phyloP scores from a whole-genome alignment of 2,888 invertebrate species.

The Cerastis rubricosa region DNA sequence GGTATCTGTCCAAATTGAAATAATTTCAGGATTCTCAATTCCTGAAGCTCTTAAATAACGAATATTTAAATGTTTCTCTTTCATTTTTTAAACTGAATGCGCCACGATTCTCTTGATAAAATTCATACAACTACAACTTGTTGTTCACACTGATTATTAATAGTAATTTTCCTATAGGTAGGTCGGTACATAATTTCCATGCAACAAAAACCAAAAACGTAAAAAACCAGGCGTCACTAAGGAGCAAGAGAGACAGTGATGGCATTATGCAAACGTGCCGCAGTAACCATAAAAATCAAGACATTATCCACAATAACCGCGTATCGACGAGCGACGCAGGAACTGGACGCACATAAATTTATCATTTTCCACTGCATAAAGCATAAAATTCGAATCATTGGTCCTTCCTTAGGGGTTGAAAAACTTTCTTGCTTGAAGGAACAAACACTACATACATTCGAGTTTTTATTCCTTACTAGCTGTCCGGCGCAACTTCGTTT shows the following conservation, averaged over 20 bases:
- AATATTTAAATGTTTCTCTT: too few species aligned
- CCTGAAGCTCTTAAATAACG: too few species aligned
- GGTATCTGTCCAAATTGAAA: too few species aligned
- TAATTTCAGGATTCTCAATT: too few species aligned
- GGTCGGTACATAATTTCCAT: too few species aligned
- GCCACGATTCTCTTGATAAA: too few species aligned
- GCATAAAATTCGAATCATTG: constrained; percentile 89
- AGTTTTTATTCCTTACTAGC: constrained; percentile 46
- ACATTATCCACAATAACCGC: constrained; percentile 75
- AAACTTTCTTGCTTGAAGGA: constrained; percentile 66
- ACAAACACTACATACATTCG: constrained; percentile 49
- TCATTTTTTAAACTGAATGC: too few species aligned
- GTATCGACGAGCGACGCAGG: constrained; percentile 79
- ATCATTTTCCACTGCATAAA: constrained; percentile 91
- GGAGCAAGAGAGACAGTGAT: constrained; percentile 64
- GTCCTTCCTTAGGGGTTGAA: constrained; percentile 81
- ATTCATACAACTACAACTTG: too few species aligned
- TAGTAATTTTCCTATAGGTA: too few species aligned
- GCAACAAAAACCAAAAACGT: background rate
- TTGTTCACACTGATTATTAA: too few species aligned
- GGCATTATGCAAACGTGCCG: constrained; percentile 87
- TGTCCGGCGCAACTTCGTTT: too few species aligned
- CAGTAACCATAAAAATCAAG: constrained; percentile 87
- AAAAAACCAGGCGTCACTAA: constrained; percentile 33
- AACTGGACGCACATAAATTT: constrained; percentile 90